Conservation (phyloP, 2,113 vertebrate genomes). For the Poicephalus meyeri region DNA sequence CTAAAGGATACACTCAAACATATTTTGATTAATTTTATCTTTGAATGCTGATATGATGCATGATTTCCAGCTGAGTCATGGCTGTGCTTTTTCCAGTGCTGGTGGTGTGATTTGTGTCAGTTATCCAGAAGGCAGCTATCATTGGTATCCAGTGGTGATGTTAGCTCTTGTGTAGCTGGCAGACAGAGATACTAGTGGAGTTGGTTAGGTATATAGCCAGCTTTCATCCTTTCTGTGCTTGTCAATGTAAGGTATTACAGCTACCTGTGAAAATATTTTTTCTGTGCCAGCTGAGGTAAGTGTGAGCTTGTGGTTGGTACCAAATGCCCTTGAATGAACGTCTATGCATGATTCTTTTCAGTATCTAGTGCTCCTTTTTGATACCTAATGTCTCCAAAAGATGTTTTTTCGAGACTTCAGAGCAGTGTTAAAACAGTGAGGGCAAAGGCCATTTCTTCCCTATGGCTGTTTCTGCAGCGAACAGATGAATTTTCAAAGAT, state of each 20-base stretch:
- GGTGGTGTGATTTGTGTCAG: background rate
- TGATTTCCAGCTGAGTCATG: background rate
- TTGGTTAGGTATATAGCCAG: background rate
- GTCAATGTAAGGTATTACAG: background rate
- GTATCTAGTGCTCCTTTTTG: background rate
- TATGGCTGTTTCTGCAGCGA: background rate
- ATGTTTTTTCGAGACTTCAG: slow-evolving; percentile 1
- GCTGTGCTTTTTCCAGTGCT: background rate
- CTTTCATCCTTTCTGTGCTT: background rate
- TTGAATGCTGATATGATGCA: background rate
- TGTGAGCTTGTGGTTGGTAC: background rate
- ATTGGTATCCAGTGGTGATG: background rate
- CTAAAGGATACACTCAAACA: background rate
- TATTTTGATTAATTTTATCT: background rate
- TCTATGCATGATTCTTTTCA: background rate
- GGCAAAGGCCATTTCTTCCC: background rate
- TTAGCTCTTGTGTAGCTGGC: background rate
- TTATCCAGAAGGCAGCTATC: background rate
- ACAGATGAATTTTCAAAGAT: background rate
- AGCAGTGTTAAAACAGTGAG: background rate
- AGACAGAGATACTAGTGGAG: background rate
- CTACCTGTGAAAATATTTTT: background rate
- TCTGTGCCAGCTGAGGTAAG: background rate
- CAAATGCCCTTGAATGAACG: background rate
- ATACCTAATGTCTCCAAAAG: background rate